These are phyloP conservation scores for Poecile atricapillus DNA, from an alignment of 2,113 vertebrate species.

Conservation along the genomic window DNA sequence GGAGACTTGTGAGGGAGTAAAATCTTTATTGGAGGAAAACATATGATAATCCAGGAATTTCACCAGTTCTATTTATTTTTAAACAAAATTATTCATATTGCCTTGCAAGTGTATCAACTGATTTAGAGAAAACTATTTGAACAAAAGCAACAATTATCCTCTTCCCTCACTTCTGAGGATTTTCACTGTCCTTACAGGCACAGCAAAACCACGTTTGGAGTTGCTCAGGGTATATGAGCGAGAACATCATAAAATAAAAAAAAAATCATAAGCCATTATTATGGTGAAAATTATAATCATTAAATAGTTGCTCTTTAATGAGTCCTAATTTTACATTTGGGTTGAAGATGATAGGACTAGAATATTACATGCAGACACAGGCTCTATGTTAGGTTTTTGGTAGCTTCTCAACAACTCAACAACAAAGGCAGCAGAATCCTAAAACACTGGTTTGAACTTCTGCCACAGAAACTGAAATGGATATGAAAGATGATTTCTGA, in stretches of 20 bases:
- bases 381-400: neutral
- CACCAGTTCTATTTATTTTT: neutral
- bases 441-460: neutral
- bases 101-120: fast-evolving
- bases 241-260: neutral
- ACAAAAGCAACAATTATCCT: neutral
- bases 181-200: neutral
- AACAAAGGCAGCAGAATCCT: neutral
- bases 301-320: neutral
- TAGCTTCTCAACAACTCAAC: neutral
- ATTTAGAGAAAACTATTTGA: neutral
- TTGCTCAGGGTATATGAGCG: neutral
- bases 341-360: neutral
- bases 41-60: neutral
- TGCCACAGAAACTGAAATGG: neutral
- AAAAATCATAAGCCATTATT: neutral
- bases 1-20: neutral
- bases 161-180: neutral
- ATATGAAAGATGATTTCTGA: neutral
- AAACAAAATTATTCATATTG: neutral
- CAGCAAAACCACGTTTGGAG: neutral
- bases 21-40: neutral
- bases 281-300: neutral
- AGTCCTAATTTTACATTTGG: neutral
- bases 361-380: neutral